Percentiles rank a stretch among this genome's conserved stretches.
phyloP scores from a whole-genome alignment of 2,888 invertebrate species.

The Tipula unca region DNA sequence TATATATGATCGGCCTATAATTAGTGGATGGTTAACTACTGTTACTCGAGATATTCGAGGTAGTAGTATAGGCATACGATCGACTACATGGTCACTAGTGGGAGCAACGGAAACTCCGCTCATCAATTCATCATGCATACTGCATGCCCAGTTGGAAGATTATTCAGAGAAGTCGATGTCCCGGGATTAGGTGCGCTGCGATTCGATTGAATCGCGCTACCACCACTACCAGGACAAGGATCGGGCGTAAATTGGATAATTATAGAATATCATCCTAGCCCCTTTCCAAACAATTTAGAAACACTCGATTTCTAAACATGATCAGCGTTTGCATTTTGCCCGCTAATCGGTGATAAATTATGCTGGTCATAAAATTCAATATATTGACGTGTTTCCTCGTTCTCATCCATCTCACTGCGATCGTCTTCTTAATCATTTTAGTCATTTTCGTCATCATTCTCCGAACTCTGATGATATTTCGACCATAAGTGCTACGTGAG shows the following conservation, averaged over 20 bases:
- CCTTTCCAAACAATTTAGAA: conserved; percentile 41
- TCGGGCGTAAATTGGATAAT: conserved; percentile 48
- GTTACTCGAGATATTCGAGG: conserved; percentile 18
- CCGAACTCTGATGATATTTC: conserved; percentile 58
- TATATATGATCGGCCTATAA: background rate
- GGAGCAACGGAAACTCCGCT: conserved; percentile 23
- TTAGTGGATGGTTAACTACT: conserved; percentile 1
- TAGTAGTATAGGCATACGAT: background rate
- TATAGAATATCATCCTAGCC: conserved; percentile 52
- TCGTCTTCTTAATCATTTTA: conserved; percentile 40
- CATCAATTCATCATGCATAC: conserved; percentile 21
- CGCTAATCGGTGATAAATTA: background rate
- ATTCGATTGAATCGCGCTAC: background rate
- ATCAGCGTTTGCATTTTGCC: background rate
- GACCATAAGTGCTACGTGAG: conserved; percentile 16
- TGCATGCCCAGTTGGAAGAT: background rate
- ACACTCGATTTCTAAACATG: conserved; percentile 36
- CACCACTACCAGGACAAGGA: conserved; percentile 8
- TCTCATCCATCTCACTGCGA: conserved; percentile 40
- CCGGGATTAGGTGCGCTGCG: conserved; percentile 19
- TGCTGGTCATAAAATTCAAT: conserved; percentile 36
- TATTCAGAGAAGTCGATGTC: background rate
- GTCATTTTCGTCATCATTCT: conserved; percentile 33
- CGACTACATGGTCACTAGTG: conserved; percentile 21
- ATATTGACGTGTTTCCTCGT: conserved; percentile 41